Evolutionary conservation across 2,113 vertebrate genomes (phyloP), one percentile per base, ranked within the genome.

Genomic region (Danio rerio): DNA sequence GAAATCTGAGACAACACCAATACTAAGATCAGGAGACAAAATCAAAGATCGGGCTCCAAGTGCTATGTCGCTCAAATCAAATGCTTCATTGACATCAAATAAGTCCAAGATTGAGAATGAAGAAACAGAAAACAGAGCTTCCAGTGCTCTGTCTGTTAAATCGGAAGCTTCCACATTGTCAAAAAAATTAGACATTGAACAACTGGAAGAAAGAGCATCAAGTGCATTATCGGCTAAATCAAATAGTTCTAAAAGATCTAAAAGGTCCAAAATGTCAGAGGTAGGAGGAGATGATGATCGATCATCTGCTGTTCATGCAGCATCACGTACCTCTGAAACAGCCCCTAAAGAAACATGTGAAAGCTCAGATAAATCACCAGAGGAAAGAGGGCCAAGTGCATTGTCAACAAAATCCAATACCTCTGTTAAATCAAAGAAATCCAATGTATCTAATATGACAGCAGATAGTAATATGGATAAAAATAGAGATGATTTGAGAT

Each of bases 121-220:
- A 2, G 77, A 79, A 53, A 65, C 11, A 55, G 70, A 40, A 43
- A 47, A 81, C 18, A 75, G 72, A 55, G 50, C 50, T 63, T 42
- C 47, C 65, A 82, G 71, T 81, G 71, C 50, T 20, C 81, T 87
- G 80, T 83, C 83, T 66, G 15, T 52, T 18, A 86, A 74, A 66
- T 89, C 87, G 80, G 89, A 5, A 71, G 86, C 66, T 31, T 91
- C 87, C 43, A 88, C 47, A 55, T 87, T 68, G 16, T 84, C 80
- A 40, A 81, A 18, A 12, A 63, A 66, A 12, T 61, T 72, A 76
- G 50, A 58, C 3, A 0, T 59, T 63, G 45, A 66, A 16, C 43
- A 78, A 63, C 9, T 52, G 43, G 78, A 56, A 13, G 7, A 78
- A 43, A 78, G 72, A 63, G 42, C 63, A 73, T 16, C 53, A 69